Base-by-base conservation (phyloP, 2,888 invertebrate species). In the Lepetodrilus schrolli region DNA sequence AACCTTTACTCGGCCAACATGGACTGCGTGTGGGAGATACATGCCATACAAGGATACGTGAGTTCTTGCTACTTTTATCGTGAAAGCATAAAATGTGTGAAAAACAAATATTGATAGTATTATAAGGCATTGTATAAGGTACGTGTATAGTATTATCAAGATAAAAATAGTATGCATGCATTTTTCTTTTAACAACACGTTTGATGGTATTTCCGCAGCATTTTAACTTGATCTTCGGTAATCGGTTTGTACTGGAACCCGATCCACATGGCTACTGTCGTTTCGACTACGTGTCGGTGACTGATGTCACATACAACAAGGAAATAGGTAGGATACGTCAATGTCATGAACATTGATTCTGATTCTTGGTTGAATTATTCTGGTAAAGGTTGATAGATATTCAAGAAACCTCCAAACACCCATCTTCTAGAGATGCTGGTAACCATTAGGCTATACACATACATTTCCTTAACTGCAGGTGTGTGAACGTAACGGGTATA, bases 1-100 rank as follows among this genome's bases (percentile, higher is more conserved):
- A 30, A 47, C 30, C 47, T 72, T 48, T 84, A 83, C 74, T 74
- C 72, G 34, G 70, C 70, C 49, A 47, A 66, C 26, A 69, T 76
- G 0, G 72, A 77, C 17, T 85, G 85, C 71, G 47, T 58, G 13
- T 84, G 80, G 80, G 69, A 74, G 4, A 80, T 85, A 4, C 66
- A 73, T 1, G 82, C 75, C 0, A 74, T 5, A 4, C 48, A 48
- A n/a, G 48, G 48, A 21, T 17, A 48, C 1, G 48, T 48, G 7
- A 48, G 48, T 4, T 1, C 20, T 20, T 5, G 21, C 48, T n/a
- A n/a, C n/a, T n/a, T n/a, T n/a, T n/a, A n/a, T n/a, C n/a, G n/a
- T n/a, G n/a, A n/a, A n/a, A n/a, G n/a, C n/a, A n/a, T n/a, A n/a
- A n/a, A n/a, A n/a, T n/a, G n/a, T n/a, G n/a, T n/a, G n/a, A n/a